A percentile compares a stretch with the other conserved stretches of the same genome.
Evolutionary conservation across 1,140 invertebrate species (phyloP).

Genomic region (Chelonus insularis): DNA sequence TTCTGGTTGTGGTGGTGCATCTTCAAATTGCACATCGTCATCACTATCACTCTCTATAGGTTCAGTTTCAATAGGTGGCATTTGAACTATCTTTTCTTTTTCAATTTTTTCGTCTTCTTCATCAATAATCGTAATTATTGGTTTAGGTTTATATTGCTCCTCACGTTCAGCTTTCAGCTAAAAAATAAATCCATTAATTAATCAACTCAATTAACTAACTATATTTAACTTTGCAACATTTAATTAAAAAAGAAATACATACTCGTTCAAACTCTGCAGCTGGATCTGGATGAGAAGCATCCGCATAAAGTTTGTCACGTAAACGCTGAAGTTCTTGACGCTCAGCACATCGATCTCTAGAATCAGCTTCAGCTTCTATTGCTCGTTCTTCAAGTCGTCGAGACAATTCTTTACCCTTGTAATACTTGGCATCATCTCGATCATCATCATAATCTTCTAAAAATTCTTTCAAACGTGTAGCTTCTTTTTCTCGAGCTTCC

Average conservation of each 20-base stretch:
- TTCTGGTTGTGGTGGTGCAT: conserved; percentile 46
- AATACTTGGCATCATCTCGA: conserved; percentile 94
- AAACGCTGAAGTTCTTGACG: conserved; percentile 91
- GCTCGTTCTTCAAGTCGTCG: conserved; percentile 86
- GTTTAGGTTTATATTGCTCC: conserved; percentile 80
- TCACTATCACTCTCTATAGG: conserved; percentile 68
- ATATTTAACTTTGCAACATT: too few species aligned
- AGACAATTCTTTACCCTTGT: conserved; percentile 90
- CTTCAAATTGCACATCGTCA: conserved; percentile 54
- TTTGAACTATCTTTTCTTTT: conserved; percentile 55
- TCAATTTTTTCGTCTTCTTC: conserved; percentile 58
- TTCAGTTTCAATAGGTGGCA: conserved; percentile 68
- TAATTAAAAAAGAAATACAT: conserved; percentile 24
- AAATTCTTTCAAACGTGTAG: conserved; percentile 93
- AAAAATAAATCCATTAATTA: conserved; percentile 33
- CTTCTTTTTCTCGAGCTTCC: conserved; percentile 85
- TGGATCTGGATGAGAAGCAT: conserved; percentile 75
- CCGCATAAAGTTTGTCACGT: conserved; percentile 78
- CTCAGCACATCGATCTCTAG: conserved; percentile 85
- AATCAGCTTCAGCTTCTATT: conserved; percentile 89
- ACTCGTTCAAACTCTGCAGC: conserved; percentile 80
- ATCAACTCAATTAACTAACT: conserved; percentile 2
- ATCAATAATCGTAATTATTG: conserved; percentile 66
- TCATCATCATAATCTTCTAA: conserved; percentile 99
- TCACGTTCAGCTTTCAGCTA: conserved; percentile 75